Conservation (phyloP, 2,113 vertebrate species). For the Isichthys henryi region DNA sequence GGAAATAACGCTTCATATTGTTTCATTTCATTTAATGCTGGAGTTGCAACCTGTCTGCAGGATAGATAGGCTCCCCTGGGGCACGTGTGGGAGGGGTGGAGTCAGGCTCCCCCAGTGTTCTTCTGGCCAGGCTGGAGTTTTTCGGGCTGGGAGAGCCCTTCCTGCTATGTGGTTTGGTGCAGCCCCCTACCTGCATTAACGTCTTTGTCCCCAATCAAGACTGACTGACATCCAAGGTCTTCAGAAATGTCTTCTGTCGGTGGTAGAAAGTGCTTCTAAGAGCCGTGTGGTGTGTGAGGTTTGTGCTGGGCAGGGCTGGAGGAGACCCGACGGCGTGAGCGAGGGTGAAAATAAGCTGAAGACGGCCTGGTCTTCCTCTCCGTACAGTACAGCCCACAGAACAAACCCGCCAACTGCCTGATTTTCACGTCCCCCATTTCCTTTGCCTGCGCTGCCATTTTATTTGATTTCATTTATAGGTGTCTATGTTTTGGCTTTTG, state of each 20-base stretch:
- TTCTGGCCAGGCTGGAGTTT: neutral
- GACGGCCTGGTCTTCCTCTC: neutral
- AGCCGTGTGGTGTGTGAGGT: neutral
- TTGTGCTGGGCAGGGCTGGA: neutral
- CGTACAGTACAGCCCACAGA: neutral
- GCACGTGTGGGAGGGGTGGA: neutral
- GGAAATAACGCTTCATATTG: neutral
- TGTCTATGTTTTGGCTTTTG: neutral
- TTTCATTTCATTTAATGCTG: neutral
- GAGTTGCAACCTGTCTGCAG: neutral
- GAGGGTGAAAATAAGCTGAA: neutral
- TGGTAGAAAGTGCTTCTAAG: neutral
- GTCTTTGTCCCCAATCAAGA: neutral
- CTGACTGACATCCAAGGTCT: neutral
- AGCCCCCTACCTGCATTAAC: neutral
- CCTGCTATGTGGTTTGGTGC: neutral
- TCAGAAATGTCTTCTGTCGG: neutral
- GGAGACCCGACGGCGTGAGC: neutral
- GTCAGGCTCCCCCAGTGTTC: neutral
- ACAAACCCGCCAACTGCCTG: neutral
- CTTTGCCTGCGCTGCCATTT: neutral
- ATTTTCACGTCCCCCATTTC: neutral
- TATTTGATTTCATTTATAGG: neutral
- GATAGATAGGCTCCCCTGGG: neutral
- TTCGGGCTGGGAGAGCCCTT: neutral